These are phyloP conservation scores for Leucophenga montana DNA, from an alignment of 2,888 invertebrate genomes.

Conservation along the genomic window DNA sequence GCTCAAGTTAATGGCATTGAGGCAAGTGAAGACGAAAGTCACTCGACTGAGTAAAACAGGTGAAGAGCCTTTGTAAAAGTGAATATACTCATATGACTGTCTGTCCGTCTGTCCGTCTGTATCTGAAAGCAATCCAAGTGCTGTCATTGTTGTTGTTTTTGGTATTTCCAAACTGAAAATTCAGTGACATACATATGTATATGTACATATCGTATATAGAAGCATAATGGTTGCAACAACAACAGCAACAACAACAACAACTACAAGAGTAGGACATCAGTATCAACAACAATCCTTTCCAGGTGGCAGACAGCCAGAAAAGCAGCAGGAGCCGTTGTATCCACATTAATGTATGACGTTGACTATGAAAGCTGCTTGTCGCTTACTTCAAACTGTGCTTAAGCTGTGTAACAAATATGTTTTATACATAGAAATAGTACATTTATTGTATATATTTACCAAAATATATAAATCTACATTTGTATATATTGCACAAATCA, in stretches of 20 bases:
- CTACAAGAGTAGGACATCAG: conserved; percentile 23
- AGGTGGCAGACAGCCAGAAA: conserved; percentile 28
- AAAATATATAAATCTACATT: not conserved
- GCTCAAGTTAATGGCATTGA: conserved; percentile 44
- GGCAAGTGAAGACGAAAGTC: conserved; percentile 54
- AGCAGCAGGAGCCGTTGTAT: conserved; percentile 35
- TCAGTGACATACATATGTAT: conserved; percentile 26
- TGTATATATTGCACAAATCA: too few relatives aligned
- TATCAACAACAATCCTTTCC: conserved; percentile 22
- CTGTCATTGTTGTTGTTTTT: not conserved
- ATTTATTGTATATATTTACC: not conserved
- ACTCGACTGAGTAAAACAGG: conserved; percentile 38
- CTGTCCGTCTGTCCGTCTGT: conserved; percentile 1
- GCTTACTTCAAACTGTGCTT: conserved; percentile 6
- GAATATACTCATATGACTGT: not conserved
- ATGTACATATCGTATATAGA: too few relatives aligned
- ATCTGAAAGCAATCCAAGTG: not conserved
- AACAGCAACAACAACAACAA: conserved; percentile 41
- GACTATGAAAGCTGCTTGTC: conserved; percentile 13
- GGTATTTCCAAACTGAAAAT: conserved; percentile 7
- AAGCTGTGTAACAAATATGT: conserved; percentile 21
- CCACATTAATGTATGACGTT: conserved; percentile 32
- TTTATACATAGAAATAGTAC: not conserved
- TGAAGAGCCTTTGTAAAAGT: conserved; percentile 5
- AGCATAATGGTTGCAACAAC: conserved; percentile 37